Conservation (phyloP, 1,140 invertebrate genomes). For the Nasonia giraulti region DNA sequence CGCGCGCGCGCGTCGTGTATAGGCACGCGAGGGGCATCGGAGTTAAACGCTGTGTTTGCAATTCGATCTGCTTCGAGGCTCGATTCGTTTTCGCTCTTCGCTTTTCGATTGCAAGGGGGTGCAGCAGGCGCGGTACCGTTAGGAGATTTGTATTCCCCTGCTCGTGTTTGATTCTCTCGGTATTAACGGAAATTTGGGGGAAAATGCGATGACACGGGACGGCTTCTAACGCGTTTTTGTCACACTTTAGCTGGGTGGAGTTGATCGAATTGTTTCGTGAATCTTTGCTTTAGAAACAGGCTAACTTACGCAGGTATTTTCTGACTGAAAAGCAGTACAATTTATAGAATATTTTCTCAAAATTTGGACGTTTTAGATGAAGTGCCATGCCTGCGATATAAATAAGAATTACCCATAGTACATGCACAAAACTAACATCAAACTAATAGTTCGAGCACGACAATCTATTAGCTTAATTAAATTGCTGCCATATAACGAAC, state of each 20-base stretch:
- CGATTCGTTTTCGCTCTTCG: constrained; percentile 20
- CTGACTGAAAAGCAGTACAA: too few relatives aligned
- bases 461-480: not conserved
- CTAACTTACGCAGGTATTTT: too few relatives aligned
- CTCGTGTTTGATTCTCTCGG: not conserved
- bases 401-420: too few relatives aligned
- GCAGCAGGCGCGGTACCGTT: not conserved
- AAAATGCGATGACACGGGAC: not conserved
- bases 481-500: not conserved
- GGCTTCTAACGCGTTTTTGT: too few relatives aligned
- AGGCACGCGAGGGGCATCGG: not conserved
- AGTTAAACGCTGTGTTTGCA: constrained; percentile 29
- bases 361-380: too few relatives aligned
- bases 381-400: too few relatives aligned
- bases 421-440: not conserved
- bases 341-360: too few relatives aligned
- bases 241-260: not conserved
- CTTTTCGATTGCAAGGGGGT: not conserved
- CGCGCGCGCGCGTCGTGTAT: not conserved
- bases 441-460: not conserved
- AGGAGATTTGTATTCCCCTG: not conserved
- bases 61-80: constrained; percentile 34
- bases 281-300: too few relatives aligned
- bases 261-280: too few relatives aligned
- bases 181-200: not conserved